Evolutionary conservation across 2,888 invertebrate genomes (phyloP), one percentile per base, ranked within the genome.

Genomic region (Philaethria dido): DNA sequence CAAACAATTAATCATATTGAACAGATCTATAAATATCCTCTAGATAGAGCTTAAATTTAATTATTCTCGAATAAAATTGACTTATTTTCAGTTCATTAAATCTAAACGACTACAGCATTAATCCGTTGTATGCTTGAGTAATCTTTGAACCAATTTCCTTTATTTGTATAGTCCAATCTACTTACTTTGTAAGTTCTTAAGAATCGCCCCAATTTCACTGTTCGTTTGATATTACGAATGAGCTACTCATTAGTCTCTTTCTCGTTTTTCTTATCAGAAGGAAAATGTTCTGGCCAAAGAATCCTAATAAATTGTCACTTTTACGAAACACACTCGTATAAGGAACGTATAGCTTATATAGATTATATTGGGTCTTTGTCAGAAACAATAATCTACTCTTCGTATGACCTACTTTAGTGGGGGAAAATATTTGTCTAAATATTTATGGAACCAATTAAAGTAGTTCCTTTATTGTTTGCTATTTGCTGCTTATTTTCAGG

Each of bases 201-300:
- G 66, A 42, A 54, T 69, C 39, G 66, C 45, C 65, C 68, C 70
- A 70, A 72, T 72, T 72, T 72, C 59, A 70, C 68, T 68, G 57
- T 66, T 64, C 68, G 70, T 62, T 72, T 64, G 66, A 63, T 69
- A 64, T 68, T 68, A 61, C 54, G 42, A 61, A 68, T 68, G 66
- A 66, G 54, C 36, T 60, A 16, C 65, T 70, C 68, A 72, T 70
- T 71, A 64, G 60, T 66, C 66, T 62, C 55, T 64, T 42, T 50
- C 39, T 54, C 66, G 54, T 64, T 69, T 66, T 62, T 69, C 48
- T 66, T 69, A 69, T 66, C 69, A 60, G 55, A 18, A 57, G 42
- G 62, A 62, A 69, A 69, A 66, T 60, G 66, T 60, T 62, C 59
- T 16, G 42, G 48, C 13, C 45, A 57, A 59, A 48, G 48, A 36